Evolutionary conservation across 1,140 invertebrate genomes (phyloP).

Genomic region (Lordiphosa collinella): DNA sequence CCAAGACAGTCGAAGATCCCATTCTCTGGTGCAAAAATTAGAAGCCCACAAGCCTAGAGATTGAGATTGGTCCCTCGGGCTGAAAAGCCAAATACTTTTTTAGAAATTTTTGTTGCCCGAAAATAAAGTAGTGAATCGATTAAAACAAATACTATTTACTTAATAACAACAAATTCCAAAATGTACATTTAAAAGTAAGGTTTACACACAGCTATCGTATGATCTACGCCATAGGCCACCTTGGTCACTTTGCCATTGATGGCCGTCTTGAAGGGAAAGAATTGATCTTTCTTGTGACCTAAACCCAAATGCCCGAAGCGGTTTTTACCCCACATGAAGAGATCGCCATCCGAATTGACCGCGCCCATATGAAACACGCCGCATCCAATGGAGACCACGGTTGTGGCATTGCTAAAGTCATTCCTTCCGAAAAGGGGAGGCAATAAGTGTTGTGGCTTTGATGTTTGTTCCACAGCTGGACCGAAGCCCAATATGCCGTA

Average conservation of each 20-base stretch:
- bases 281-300: slow-evolving; percentile 89
- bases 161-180: neutral
- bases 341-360: slow-evolving; percentile 88
- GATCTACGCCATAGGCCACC: slow-evolving; percentile 91
- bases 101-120: no score
- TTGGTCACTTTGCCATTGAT: slow-evolving; percentile 87
- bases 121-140: no score
- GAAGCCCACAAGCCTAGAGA: no score
- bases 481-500: slow-evolving; percentile 94
- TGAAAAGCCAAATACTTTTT: no score
- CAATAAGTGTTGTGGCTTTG: slow-evolving; percentile 87
- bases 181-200: slow-evolving; percentile 82
- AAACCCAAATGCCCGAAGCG: slow-evolving; percentile 90
- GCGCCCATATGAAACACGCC: slow-evolving; percentile 91
- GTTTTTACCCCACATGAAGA: slow-evolving; percentile 96
- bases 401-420: slow-evolving; percentile 86
- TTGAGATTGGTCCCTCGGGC: no score
- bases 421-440: slow-evolving; percentile 91
- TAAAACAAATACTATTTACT: neutral
- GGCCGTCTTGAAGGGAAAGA: slow-evolving; percentile 92
- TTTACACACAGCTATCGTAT: slow-evolving; percentile 88
- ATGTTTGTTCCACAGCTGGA: slow-evolving; percentile 85
- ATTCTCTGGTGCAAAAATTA: no score
- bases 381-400: slow-evolving; percentile 85
- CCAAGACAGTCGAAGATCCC: no score